A percentile compares a stretch with the other conserved stretches of the same genome.
Conservation (phyloP, 2,888 invertebrate genomes). For the Mechanitis messenoides region DNA sequence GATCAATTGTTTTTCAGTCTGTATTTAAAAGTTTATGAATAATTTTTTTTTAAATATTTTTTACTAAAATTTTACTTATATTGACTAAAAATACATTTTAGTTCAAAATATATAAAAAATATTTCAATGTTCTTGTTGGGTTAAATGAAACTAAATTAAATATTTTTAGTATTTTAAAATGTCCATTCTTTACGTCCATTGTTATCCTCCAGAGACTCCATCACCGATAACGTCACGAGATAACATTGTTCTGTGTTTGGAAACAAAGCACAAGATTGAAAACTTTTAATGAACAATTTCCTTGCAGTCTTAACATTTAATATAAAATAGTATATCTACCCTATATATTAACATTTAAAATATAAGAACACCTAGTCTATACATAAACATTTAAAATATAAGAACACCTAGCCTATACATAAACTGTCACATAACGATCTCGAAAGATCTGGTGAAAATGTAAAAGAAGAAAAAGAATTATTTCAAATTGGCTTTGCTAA, state of each 20-base stretch:
- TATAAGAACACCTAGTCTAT: no score
- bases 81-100: no score
- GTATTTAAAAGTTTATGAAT: no score
- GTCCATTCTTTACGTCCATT: constrained; percentile 11
- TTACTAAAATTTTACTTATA: no score
- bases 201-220: constrained; percentile 11
- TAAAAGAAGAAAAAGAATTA: constrained; percentile 1
- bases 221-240: constrained; percentile 1
- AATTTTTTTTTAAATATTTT: no score
- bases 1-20: no score
- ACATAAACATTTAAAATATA: neutral
- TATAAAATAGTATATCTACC: no score
- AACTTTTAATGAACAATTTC: neutral
- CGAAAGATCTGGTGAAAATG: neutral
- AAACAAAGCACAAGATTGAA: neutral
- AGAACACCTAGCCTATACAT: neutral
- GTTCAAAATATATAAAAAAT: no score
- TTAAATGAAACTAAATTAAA: no score
- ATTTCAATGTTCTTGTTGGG: no score
- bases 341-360: no score
- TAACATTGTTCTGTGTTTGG: neutral
- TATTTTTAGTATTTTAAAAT: neutral
- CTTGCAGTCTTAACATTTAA: no score
- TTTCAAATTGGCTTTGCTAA: constrained; percentile 7
- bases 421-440: neutral